Evolutionary conservation across 2,113 vertebrate species (phyloP), one percentile per base, ranked within the genome.

Genomic region (Oncorhynchus nerka): DNA sequence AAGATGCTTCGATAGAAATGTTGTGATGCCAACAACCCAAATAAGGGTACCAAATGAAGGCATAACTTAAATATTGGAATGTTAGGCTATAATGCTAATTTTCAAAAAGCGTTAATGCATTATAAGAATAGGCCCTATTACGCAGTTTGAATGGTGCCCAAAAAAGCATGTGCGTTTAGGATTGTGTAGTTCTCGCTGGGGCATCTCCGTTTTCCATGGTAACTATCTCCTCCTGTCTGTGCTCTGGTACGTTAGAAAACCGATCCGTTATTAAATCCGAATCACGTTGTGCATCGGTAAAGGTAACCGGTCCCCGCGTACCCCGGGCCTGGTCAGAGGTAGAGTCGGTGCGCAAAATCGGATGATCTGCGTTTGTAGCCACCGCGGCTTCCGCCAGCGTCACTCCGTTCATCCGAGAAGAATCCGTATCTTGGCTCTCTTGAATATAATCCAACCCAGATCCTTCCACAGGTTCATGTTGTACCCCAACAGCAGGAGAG

Each of bases 121-220:
- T 24, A 22, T 8, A 62, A 24, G n/a, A 62, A n/a, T 62, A 62
- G 59, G 59, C 7, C 8, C 59, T 22, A 61, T 15, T 22, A 8
- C n/a, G 20, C 16, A 62, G 59, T 62, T n/a, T 62, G n/a, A 24
- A 22, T 45, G 34, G n/a, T 48, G 15, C 48, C 20, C 45, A 28
- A 48, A 45, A 55, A 75, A 30, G 72, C 64, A 73, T n/a, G 64
- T 55, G 55, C 11, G 62, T 5, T 57, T 19, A 68, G 73, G 34
- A 45, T 8, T 26, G 74, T 70, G 70, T 62, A 64, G 28, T 34
- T 61, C 22, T 66, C 55, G n/a, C 68, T 66, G 69, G 69, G 59
- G 55, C 39, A 71, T 84, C 39, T 16, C 75, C 67, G 3, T 55
- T 51, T 67, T 73, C 74, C 51, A 76, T 78, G 22, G 66, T 24